Evolutionary conservation across 35 echinoderm and acorn worm genomes (phyloP), one percentile per base, ranked within the genome.

Genomic region (Amphiura filiformis): DNA sequence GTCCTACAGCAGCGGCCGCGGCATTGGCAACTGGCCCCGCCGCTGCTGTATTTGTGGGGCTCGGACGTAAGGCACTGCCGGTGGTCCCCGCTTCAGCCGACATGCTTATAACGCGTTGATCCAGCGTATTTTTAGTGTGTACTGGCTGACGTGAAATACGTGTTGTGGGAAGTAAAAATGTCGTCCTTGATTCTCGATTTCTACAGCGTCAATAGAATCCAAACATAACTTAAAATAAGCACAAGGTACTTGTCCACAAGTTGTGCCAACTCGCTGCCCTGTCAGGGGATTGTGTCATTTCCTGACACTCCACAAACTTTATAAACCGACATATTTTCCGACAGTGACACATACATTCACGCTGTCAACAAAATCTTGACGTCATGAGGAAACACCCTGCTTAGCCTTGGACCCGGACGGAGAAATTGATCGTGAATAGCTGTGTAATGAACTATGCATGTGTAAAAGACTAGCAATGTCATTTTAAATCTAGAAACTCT

Each of bases 21-120:
- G 81, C 57, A 64, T 34, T 41, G 70, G 61, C 41, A 36, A 80
- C 61, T 35, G 80, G 57, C 56, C 80, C 38, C 26, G 82, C 79
- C 75, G 75, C 86, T 31, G 76, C 35, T 33, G 76, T 35, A 75
- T 70, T 88, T 3, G 37, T 31, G 36, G 76, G 33, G 26, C 61
- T 76, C 31, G 76, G 38, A 38, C 76, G 65, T 32, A 40, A 39
- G 22, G 77, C 39, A 81, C 61, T 77, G 49, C 86, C 77, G 18
- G 86, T 78, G 36, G 77, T 78, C 52, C 89, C 89, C 37, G 93
- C 88, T 64, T 94, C 93, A 34, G 83, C 93, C 28, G 93, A 94
- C 93, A 94, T 91, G 44, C 44, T 52, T 20, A 52, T 11, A 7
- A 20, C 44, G 7, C 44, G 44, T 11, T 52, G 44, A 52, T 52